Conservation (phyloP, 2,797 vertebrate species). For the Pangasius djambal region DNA sequence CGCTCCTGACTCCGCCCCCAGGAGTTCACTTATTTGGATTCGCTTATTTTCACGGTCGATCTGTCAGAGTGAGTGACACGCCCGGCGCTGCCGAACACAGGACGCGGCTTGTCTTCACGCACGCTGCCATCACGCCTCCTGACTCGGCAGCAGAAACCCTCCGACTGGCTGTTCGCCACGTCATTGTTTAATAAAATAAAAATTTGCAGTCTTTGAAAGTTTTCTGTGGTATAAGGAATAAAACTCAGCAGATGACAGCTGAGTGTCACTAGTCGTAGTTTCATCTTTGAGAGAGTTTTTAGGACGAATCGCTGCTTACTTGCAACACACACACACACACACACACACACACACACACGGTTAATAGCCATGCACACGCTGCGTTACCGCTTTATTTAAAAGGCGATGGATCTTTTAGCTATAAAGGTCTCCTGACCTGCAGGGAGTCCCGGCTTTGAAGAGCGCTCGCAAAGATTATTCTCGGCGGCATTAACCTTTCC, state of each 20-base stretch:
- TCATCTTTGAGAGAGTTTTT: neutral
- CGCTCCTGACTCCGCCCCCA: neutral
- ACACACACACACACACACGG: neutral
- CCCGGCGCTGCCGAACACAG: no score
- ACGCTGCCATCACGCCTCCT: neutral
- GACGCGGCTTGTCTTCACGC: no score
- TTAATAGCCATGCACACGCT: neutral
- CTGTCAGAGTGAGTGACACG: neutral
- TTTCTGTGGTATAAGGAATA: neutral
- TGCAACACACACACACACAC: constrained; percentile 34
- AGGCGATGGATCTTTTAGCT: constrained; percentile 35
- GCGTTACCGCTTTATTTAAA: constrained; percentile 36
- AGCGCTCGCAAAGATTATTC: constrained; percentile 74
- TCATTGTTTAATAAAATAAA: no score
- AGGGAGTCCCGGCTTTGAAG: constrained; percentile 76
- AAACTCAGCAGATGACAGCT: neutral
- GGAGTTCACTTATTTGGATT: neutral
- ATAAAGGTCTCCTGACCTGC: constrained; percentile 75
- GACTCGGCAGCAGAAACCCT: no score
- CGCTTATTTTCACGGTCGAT: no score
- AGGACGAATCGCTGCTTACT: neutral
- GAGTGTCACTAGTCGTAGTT: neutral
- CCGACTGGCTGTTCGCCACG: no score
- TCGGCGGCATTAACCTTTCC: constrained; percentile 80
- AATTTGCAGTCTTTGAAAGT: no score